phyloP scores from a whole-genome alignment of 1,140 invertebrate genomes.

The Neelides sp. region DNA sequence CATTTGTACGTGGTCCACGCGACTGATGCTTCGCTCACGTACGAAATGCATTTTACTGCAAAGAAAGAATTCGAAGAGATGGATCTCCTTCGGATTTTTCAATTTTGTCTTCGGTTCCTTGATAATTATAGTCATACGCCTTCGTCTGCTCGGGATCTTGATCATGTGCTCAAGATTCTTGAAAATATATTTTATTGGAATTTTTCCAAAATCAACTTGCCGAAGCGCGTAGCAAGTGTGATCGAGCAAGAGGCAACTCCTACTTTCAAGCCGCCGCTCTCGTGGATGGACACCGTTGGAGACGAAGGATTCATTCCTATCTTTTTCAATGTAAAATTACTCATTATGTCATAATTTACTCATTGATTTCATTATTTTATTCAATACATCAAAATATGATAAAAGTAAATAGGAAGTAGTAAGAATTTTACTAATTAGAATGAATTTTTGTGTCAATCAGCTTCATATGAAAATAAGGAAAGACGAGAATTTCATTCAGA shows the following conservation, averaged over 20 bases:
- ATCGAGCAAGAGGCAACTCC: constrained; percentile 41
- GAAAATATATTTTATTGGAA: constrained; percentile 29
- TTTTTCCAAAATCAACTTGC: constrained; percentile 39
- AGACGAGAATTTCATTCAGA: constrained; percentile 57
- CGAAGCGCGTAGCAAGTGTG: constrained; percentile 53
- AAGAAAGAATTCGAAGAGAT: constrained; percentile 69
- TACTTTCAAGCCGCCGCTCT: constrained; percentile 22
- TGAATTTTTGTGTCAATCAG: constrained; percentile 35
- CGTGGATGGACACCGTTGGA: constrained; percentile 63
- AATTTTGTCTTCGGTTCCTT: constrained; percentile 43
- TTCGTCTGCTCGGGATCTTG: constrained; percentile 14
- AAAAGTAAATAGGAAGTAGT: too few relatives aligned
- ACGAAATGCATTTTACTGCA: constrained; percentile 69
- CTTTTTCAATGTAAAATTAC: constrained; percentile 52
- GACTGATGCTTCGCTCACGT: constrained; percentile 68
- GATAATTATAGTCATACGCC: constrained; percentile 8
- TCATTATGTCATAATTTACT: neutral
- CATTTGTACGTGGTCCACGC: constrained; percentile 72
- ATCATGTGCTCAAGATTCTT: constrained; percentile 21
- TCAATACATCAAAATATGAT: too few relatives aligned
- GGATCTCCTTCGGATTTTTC: constrained; percentile 49
- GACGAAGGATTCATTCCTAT: constrained; percentile 56
- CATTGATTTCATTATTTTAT: neutral
- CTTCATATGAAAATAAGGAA: constrained; percentile 67
- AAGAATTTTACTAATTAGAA: neutral